Base-by-base conservation (phyloP, 2,888 invertebrate species). In the Lamellibrachia columna region DNA sequence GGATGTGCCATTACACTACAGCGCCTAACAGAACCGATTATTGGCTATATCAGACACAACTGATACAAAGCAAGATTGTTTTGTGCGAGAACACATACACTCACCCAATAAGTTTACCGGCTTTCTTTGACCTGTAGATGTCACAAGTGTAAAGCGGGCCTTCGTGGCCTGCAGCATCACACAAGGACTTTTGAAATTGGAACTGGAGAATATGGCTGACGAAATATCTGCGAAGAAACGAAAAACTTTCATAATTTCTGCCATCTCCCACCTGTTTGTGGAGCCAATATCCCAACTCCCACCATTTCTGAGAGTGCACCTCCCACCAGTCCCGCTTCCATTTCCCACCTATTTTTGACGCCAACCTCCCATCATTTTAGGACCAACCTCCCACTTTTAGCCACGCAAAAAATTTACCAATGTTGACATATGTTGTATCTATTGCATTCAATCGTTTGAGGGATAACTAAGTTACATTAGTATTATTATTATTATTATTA, bases 141-240 rank as follows among this genome's bases (percentile, higher is more conserved):
- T 99, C 99, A 96, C 99, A 99, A 95, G 98, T 98, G 97, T 99
- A 98, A 90, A 99, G 97, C 0, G 98, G 98, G 93, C 98, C 98
- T 1, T 93, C 95, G 96, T 98, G 98, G 0, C 98, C 98, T 1
- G 99, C 98, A 0, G 98, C 97, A 93, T 97, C 96, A 95, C 99
- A 99, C 94, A 99, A 97, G 0, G 98, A 97, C 60, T 98, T 97
- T 97, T 98, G 98, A 93, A 99, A 98, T 97, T 99, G 99, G 97
- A 99, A 99, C 97, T 99, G 99, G 28, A 99, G 97, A 11, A 99
- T 97, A 7, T 98, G 98, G 95, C 98, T 98, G 94, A 99, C 98
- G 97, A 99, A 99, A 97, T 99, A 99, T 97, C 99, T 98, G 96
- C 90, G 94, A n/a, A 15, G 2, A 22, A 4, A 15, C 15, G 75